phyloP scores from a whole-genome alignment of 2,113 vertebrate species.

The Morone chrysops region DNA sequence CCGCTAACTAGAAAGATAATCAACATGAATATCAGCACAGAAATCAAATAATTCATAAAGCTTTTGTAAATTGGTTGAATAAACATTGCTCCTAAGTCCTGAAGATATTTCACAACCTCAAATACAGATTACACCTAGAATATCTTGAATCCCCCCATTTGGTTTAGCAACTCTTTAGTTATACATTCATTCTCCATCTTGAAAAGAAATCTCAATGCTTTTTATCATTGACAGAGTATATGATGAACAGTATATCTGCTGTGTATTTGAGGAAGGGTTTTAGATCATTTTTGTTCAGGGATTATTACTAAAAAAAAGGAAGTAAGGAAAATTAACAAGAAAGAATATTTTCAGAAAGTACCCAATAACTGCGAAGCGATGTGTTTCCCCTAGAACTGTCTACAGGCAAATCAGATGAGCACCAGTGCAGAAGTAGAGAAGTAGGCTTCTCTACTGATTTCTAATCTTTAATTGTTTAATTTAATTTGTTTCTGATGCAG shows the following conservation, averaged over 20 bases:
- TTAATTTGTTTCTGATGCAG: background rate
- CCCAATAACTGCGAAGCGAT: background rate
- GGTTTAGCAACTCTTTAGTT: background rate
- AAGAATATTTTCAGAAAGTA: background rate
- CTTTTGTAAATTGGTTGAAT: background rate
- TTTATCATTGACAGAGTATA: background rate
- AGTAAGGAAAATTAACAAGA: background rate
- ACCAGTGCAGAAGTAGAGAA: background rate
- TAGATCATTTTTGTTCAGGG: background rate
- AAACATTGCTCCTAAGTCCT: background rate
- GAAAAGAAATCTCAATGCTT: background rate
- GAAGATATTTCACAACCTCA: background rate
- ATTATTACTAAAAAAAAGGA: background rate
- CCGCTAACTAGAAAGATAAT: background rate
- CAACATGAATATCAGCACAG: background rate
- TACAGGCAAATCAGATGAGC: background rate
- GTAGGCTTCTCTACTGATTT: no score
- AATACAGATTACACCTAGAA: background rate
- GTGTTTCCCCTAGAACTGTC: background rate
- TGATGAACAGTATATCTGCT: background rate
- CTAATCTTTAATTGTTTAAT: background rate
- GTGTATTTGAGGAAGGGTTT: no score
- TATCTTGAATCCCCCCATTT: background rate
- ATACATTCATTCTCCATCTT: background rate
- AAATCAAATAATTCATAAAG: background rate